Evolutionary conservation across 2,888 invertebrate species (phyloP).

Genomic region (Quadriops clusia): DNA sequence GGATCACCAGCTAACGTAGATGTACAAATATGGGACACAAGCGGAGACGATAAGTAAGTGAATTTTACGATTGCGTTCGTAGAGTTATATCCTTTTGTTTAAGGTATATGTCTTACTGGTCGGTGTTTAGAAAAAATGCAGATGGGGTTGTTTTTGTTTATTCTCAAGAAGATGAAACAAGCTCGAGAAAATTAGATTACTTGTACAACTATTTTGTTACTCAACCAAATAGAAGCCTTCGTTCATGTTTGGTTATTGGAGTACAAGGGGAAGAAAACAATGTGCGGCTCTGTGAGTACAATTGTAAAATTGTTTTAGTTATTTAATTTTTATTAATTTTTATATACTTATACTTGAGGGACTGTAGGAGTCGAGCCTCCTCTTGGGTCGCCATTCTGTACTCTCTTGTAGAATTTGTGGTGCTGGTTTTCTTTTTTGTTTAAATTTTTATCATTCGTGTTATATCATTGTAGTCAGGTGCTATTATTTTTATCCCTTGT

Average conservation of each 20-base stretch:
- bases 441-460: too few relatives aligned
- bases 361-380: too few relatives aligned
- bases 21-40: slow-evolving; percentile 24
- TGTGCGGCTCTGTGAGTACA: slow-evolving; percentile 23
- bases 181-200: slow-evolving; percentile 21
- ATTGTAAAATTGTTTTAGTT: too few relatives aligned
- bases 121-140: slow-evolving; percentile 21
- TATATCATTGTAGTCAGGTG: too few relatives aligned
- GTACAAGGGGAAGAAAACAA: slow-evolving; percentile 16
- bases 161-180: slow-evolving; percentile 19
- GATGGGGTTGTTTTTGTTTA: slow-evolving; percentile 25
- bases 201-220: slow-evolving; percentile 25
- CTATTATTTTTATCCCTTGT: too few relatives aligned
- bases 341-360: not conserved
- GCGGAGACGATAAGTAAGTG: slow-evolving; percentile 24
- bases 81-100: not conserved
- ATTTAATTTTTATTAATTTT: not conserved
- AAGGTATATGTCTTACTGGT: slow-evolving; percentile 23
- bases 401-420: too few relatives aligned
- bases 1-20: slow-evolving; percentile 19
- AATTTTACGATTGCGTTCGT: not conserved
- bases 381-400: too few relatives aligned
- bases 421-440: too few relatives aligned
- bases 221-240: slow-evolving; percentile 20
- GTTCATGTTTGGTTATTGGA: slow-evolving; percentile 22